Percentiles rank a stretch among this genome's conserved stretches.
phyloP scores from a whole-genome alignment of 2,888 invertebrate species.

The Drosophila dives region DNA sequence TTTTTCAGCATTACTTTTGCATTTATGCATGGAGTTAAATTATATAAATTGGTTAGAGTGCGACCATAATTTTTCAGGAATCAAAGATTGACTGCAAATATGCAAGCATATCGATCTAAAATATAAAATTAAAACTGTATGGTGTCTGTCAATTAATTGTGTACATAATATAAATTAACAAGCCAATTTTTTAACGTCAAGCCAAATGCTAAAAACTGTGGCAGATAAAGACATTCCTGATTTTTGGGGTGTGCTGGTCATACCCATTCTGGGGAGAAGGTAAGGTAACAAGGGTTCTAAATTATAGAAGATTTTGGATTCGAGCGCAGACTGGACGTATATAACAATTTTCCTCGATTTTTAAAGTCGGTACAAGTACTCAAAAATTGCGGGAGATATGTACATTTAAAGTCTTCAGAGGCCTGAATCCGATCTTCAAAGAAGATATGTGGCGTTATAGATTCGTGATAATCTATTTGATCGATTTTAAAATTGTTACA shows the following conservation, averaged over 20 bases:
- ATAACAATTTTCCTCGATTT: too few species aligned
- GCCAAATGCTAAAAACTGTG: neutral
- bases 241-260: neutral
- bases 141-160: neutral
- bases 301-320: neutral
- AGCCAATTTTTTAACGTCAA: neutral
- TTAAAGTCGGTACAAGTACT: too few species aligned
- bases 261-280: neutral
- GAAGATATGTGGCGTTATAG: too few species aligned
- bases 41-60: neutral
- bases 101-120: neutral
- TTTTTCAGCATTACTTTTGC: neutral
- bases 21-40: constrained; percentile 6
- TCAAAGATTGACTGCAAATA: neutral
- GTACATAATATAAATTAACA: neutral
- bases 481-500: too few species aligned
- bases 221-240: neutral
- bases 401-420: too few species aligned
- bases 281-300: neutral
- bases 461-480: too few species aligned
- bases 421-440: too few species aligned
- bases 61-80: neutral
- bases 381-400: too few species aligned
- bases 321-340: neutral
- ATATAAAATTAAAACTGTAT: neutral